Evolutionary conservation across 2,797 vertebrate species (phyloP).

Genomic region (Scarus forsteni): DNA sequence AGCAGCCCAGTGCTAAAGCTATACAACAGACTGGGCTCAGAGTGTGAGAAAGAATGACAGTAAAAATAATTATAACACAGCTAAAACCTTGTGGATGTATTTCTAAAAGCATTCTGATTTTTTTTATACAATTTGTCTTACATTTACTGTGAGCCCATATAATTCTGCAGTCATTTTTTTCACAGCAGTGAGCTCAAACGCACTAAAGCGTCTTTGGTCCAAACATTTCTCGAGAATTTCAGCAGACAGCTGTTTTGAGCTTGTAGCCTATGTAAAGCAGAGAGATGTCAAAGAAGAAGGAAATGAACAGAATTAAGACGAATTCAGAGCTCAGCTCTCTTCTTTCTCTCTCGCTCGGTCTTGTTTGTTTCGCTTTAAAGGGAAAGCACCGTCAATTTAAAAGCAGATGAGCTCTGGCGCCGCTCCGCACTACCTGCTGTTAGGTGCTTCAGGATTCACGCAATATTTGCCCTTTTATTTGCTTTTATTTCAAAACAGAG

Average conservation of each 20-base stretch:
- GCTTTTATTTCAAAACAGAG: constrained; percentile 10
- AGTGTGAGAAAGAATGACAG: too few relatives aligned
- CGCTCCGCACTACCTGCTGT: constrained; percentile 61
- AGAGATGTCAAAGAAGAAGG: constrained; percentile 40
- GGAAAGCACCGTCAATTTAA: constrained; percentile 58
- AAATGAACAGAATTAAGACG: constrained; percentile 43
- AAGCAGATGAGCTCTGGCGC: constrained; percentile 50
- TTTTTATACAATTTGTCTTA: too few relatives aligned
- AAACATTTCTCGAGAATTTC: constrained; percentile 64
- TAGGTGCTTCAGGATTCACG: constrained; percentile 46
- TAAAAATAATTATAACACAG: too few relatives aligned
- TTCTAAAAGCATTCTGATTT: too few relatives aligned
- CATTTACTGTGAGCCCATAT: not conserved
- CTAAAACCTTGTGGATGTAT: too few relatives aligned
- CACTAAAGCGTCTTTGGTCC: constrained; percentile 23
- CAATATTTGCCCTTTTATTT: constrained; percentile 1
- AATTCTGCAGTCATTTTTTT: not conserved
- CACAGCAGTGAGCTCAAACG: not conserved
- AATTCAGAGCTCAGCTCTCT: constrained; percentile 33
- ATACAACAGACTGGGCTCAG: too few relatives aligned
- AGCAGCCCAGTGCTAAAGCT: too few relatives aligned
- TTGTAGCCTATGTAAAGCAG: constrained; percentile 49
- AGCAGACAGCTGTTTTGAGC: constrained; percentile 43
- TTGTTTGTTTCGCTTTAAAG: constrained; percentile 65
- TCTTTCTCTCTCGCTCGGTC: constrained; percentile 23